phyloP scores from a whole-genome alignment of 2,797 vertebrate species.

The Scolopax rusticola region DNA sequence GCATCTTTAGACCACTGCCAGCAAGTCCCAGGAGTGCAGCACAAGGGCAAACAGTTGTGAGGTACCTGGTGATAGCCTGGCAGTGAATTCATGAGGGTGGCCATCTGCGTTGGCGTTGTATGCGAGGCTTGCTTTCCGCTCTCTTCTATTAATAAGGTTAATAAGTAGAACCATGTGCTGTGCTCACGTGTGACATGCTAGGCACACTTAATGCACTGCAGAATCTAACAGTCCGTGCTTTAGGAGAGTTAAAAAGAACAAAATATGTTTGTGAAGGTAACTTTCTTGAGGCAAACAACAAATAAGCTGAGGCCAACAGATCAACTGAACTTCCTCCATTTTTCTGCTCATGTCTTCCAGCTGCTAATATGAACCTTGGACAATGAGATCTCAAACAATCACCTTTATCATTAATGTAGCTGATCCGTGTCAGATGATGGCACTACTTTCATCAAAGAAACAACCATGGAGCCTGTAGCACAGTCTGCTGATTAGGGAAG shows the following conservation, averaged over 20 bases:
- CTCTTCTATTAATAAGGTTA: conserved; percentile 10
- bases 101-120: neutral
- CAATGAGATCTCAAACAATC: neutral
- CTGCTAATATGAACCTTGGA: neutral
- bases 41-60: neutral
- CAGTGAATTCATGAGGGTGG: neutral
- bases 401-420: neutral
- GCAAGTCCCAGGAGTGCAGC: neutral
- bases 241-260: neutral
- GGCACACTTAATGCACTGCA: neutral
- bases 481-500: neutral
- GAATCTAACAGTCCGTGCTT: neutral
- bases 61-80: neutral
- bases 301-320: neutral
- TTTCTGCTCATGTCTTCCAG: neutral
- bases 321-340: neutral
- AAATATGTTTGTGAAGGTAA: neutral
- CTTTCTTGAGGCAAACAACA: neutral
- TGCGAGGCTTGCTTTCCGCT: neutral
- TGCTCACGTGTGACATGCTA: neutral
- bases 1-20: neutral
- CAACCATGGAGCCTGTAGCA: neutral
- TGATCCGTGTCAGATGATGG: neutral
- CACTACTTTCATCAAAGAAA: neutral
- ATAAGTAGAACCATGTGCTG: conserved; percentile 16